Base-by-base conservation (phyloP, 2,113 vertebrate genomes). In the Microcebus murinus region DNA sequence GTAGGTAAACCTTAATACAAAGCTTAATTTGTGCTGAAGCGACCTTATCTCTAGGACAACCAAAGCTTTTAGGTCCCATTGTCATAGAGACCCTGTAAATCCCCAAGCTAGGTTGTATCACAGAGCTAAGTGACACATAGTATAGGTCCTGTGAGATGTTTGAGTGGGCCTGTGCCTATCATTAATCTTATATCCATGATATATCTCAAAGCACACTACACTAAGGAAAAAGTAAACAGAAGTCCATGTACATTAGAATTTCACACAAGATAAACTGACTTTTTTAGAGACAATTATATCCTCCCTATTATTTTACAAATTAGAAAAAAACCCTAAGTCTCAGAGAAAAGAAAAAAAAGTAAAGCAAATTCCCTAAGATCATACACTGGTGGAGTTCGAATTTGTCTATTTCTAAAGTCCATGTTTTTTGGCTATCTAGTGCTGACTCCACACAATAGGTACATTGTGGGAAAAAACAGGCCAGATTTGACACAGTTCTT, bases 401-500 rank as follows among this genome's bases (percentile, higher is more conserved):
- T 67, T 88, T 80, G 9, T 86, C 7, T 90, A 1, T 73, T 97
- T 95, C 76, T 85, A 55, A 94, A 88, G 27, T 90, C 9, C 12
- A 34, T 23, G 1, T 73, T 71, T 92, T 96, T 87, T 48, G 31
- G 55, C 45, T 85, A 71, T 20, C 81, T 12, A 59, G 82, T 42
- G 7, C 25, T 65, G 31, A 91, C 11, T 83, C 87, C 36, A 90
- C 36, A 96, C 65, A 96, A 80, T 95, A 95, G 31, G 45, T 34
- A 89, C 52, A 96, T 87, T 96, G 92, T 96, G 88, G 68, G 63
- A 61, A 94, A 95, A 86, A 79, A 0, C 12, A 88, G 84, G 29
- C 80, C 81, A 92, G 50, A 84, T 92, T 97, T 91, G 83, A 94
- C 76, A 97, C 55, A 96, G 11, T 94, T 90, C 63, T 81, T 92